Evolutionary conservation across 2,113 vertebrate species (phyloP).

Genomic region (Piaya cayana): DNA sequence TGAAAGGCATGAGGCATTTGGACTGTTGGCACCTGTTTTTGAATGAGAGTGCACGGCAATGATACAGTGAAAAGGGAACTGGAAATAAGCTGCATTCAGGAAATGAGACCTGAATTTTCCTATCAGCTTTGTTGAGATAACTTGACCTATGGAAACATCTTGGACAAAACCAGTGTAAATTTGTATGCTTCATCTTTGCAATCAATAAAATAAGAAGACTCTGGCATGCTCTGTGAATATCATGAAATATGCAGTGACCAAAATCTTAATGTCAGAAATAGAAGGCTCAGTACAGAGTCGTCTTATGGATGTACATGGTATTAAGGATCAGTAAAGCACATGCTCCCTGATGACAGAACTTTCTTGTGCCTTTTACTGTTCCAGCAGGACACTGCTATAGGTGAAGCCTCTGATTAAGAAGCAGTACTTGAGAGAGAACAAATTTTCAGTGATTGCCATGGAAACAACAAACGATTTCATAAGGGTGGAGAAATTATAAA

Average conservation of each 20-base stretch:
- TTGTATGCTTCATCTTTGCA: not conserved
- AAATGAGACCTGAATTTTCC: not conserved
- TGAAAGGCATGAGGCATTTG: not conserved
- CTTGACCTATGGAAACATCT: not conserved
- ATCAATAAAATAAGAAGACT: not conserved
- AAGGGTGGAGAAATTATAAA: conserved; percentile 69
- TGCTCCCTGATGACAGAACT: not conserved
- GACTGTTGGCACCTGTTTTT: not conserved
- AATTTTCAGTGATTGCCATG: conserved; percentile 68
- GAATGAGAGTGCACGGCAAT: not conserved
- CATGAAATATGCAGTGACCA: not conserved
- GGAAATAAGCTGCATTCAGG: not conserved
- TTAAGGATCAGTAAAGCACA: not conserved
- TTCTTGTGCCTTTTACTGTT: not conserved
- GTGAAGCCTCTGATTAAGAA: conserved; percentile 45
- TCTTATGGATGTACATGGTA: not conserved
- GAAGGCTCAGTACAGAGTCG: not conserved
- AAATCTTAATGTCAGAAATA: not conserved
- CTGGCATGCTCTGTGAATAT: not conserved
- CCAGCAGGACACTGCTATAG: conserved; percentile 21
- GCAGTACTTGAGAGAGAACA: conserved; percentile 16
- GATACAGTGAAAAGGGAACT: not conserved
- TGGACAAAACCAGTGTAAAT: not conserved
- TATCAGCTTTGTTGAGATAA: not conserved
- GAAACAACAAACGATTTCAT: conserved; percentile 66